phyloP scores from a whole-genome alignment of 1,140 invertebrate genomes.

The Dendroctonus valens region DNA sequence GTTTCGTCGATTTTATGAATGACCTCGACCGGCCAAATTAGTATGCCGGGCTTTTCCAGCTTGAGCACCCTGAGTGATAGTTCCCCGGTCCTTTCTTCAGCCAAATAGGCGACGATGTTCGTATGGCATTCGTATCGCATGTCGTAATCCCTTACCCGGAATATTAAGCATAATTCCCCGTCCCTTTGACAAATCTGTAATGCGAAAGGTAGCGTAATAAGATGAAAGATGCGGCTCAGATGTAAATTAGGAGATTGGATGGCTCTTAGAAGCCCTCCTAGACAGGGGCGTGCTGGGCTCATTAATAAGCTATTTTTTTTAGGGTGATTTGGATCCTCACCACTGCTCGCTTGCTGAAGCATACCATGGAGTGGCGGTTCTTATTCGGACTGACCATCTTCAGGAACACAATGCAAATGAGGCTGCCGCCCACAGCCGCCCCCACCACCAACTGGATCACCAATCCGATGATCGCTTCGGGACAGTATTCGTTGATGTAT shows the following conservation, averaged over 20 bases:
- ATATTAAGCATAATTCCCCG: conserved; percentile 59
- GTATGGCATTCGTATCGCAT: conserved; percentile 59
- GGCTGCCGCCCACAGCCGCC: conserved; percentile 57
- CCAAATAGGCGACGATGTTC: conserved; percentile 59
- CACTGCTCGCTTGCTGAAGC: conserved; percentile 62
- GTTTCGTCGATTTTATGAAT: conserved; percentile 60
- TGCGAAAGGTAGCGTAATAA: conserved; percentile 12
- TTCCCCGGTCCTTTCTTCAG: conserved; percentile 38
- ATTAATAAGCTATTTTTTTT: too few species aligned
- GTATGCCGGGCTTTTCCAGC: conserved; percentile 49
- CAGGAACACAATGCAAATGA: conserved; percentile 61
- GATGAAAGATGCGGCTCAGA: conserved; percentile 6
- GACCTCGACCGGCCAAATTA: conserved; percentile 65
- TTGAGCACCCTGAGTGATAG: conserved; percentile 41
- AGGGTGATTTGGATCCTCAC: conserved; percentile 46
- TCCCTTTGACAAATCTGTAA: conserved; percentile 60
- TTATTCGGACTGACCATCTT: conserved; percentile 59
- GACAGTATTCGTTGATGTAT: conserved; percentile 81
- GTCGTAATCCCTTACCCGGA: conserved; percentile 60
- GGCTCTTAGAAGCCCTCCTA: not conserved
- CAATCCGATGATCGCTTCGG: conserved; percentile 75
- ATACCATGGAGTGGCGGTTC: conserved; percentile 52
- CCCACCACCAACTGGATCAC: conserved; percentile 60
- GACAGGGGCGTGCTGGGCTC: not conserved
- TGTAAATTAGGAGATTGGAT: too few species aligned